phyloP scores from a whole-genome alignment of 2,113 vertebrate genomes.

The Neopipo cinnamomea region DNA sequence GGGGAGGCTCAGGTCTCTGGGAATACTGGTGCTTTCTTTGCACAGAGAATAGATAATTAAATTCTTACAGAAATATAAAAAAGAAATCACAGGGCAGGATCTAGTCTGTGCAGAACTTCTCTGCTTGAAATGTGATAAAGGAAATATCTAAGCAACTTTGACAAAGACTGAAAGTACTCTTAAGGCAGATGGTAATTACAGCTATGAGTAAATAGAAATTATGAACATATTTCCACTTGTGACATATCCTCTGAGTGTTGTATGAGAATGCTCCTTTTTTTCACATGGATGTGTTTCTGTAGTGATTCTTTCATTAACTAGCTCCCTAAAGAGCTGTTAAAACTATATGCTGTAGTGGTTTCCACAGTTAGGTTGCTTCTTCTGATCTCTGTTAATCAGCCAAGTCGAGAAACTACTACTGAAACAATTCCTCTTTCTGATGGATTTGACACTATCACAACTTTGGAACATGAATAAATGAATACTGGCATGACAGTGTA shows the following conservation, averaged over 20 bases:
- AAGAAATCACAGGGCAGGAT: slow-evolving; percentile 38
- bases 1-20: not conserved
- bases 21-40: slow-evolving; percentile 24
- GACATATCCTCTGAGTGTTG: slow-evolving; percentile 60
- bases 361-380: slow-evolving; percentile 66
- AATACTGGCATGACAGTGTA: not conserved
- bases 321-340: slow-evolving; percentile 76
- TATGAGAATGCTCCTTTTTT: slow-evolving; percentile 53
- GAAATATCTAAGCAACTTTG: slow-evolving; percentile 56
- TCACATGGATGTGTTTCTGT: slow-evolving; percentile 62
- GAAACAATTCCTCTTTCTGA: slow-evolving; percentile 75
- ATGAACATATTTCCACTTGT: slow-evolving; percentile 64
- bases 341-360: slow-evolving; percentile 65
- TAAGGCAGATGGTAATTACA: slow-evolving; percentile 69
- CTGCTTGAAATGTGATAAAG: slow-evolving; percentile 38
- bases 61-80: slow-evolving; percentile 37
- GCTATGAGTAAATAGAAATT: slow-evolving; percentile 72
- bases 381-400: slow-evolving; percentile 77
- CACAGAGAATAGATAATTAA: slow-evolving; percentile 55
- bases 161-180: slow-evolving; percentile 51
- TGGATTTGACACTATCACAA: slow-evolving; percentile 69
- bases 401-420: slow-evolving; percentile 62
- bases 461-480: slow-evolving; percentile 64
- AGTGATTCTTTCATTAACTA: slow-evolving; percentile 77
- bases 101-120: slow-evolving; percentile 23